Evolutionary conservation across 2,888 invertebrate species (phyloP).

Genomic region (Cinara cedri): DNA sequence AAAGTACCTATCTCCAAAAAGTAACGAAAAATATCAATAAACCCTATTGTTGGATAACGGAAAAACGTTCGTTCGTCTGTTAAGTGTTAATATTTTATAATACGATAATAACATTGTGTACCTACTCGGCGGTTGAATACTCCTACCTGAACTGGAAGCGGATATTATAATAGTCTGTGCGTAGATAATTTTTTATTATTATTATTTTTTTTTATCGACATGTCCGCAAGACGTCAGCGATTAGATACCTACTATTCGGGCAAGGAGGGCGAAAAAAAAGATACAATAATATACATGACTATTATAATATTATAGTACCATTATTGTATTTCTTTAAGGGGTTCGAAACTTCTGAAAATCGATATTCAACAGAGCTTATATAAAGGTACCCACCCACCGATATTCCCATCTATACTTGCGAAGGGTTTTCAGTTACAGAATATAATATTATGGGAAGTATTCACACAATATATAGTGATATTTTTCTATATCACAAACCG

Average conservation of each 20-base stretch:
- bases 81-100: conserved; percentile 22
- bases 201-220: conserved; percentile 22
- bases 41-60: conserved; percentile 23
- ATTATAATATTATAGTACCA: conserved; percentile 2
- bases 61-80: conserved; percentile 39
- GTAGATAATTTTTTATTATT: too few relatives aligned
- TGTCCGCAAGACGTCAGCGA: conserved; percentile 32
- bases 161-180: too few relatives aligned
- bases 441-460: background rate
- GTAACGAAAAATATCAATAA: conserved; percentile 30
- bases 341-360: background rate
- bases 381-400: background rate
- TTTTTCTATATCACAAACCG: too few relatives aligned
- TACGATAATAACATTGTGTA: background rate
- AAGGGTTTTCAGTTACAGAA: background rate
- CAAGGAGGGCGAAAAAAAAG: conserved; percentile 6
- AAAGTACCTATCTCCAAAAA: background rate
- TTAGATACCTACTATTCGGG: background rate
- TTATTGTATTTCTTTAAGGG: too few relatives aligned
- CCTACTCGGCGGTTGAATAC: too few relatives aligned
- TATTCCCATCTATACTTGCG: too few relatives aligned
- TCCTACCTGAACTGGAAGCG: too few relatives aligned
- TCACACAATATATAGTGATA: too few relatives aligned
- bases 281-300: conserved; percentile 13
- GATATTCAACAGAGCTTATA: background rate